phyloP scores from a whole-genome alignment of 2,797 vertebrate genomes.

The Nothura maculosa region DNA sequence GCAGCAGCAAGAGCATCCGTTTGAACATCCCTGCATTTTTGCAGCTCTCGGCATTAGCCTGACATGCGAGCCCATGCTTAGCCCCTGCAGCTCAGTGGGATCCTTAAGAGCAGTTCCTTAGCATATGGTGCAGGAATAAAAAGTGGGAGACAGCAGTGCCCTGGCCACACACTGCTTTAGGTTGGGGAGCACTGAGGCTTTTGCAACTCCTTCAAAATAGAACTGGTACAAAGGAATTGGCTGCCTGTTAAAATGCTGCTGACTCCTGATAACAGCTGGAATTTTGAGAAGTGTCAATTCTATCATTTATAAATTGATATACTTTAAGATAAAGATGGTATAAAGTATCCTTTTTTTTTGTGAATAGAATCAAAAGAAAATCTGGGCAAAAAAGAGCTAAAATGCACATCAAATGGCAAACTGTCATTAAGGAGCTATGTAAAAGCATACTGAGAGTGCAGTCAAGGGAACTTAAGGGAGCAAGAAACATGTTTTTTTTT shows the following conservation, averaged over 20 bases:
- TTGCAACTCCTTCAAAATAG: background rate
- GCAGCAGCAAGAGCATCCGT: background rate
- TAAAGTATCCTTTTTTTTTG: background rate
- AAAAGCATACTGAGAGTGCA: background rate
- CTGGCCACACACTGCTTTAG: background rate
- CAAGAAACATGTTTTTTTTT: background rate
- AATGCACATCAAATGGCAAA: background rate
- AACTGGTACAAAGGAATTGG: background rate
- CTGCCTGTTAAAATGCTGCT: background rate
- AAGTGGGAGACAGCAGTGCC: slow-evolving; percentile 61
- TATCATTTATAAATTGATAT: background rate
- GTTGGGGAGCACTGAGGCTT: background rate
- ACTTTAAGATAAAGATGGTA: background rate
- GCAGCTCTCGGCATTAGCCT: slow-evolving; percentile 52
- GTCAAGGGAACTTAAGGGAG: background rate
- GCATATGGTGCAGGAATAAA: slow-evolving; percentile 57
- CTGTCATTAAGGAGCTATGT: background rate
- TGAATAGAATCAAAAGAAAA: background rate
- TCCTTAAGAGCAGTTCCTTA: slow-evolving; percentile 4
- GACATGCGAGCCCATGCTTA: slow-evolving; percentile 20
- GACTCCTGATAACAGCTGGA: background rate
- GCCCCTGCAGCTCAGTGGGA: background rate
- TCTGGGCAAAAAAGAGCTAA: background rate
- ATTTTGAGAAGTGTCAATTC: background rate
- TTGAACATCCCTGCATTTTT: background rate